Percentiles rank a stretch among this genome's conserved stretches.
These are phyloP conservation scores for Hyposmocoma kahamanoa DNA, from an alignment of 1,140 invertebrate species.

Conservation along the genomic window DNA sequence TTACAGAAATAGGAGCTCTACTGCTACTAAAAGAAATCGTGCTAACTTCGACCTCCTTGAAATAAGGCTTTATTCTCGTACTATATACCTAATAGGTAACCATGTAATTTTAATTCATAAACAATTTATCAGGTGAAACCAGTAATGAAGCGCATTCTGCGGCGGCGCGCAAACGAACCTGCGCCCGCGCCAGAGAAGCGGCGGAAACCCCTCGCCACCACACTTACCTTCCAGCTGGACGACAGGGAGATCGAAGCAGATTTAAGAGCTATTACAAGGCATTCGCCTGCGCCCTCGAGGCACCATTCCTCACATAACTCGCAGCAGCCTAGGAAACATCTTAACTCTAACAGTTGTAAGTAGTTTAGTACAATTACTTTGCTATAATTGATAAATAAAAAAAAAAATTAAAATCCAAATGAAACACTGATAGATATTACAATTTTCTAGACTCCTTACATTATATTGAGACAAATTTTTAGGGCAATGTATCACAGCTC, in stretches of 20 bases:
- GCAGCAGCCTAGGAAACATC: slow-evolving; percentile 35
- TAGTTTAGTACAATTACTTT: no score
- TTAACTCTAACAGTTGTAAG: slow-evolving; percentile 47
- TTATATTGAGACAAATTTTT: no score
- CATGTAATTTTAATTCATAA: no score
- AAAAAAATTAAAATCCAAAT: no score
- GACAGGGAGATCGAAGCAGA: slow-evolving; percentile 93
- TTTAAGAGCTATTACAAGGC: slow-evolving; percentile 85
- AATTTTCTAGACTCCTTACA: no score
- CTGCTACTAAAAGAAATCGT: no score
- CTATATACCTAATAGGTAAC: neutral
- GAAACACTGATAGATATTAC: no score
- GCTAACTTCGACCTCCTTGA: no score
- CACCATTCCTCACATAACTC: slow-evolving; percentile 18
- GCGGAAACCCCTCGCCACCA: slow-evolving; percentile 86
- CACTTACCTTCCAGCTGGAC: slow-evolving; percentile 89
- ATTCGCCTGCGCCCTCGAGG: slow-evolving; percentile 27
- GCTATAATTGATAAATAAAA: no score
- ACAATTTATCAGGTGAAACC: slow-evolving; percentile 76
- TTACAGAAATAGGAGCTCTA: no score
- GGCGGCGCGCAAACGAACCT: slow-evolving; percentile 94
- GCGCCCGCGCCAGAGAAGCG: slow-evolving; percentile 89
- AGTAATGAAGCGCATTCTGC: slow-evolving; percentile 88
- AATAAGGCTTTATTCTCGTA: neutral
- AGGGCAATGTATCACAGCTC: no score